Conservation (phyloP, 2,113 vertebrate species). For the Cardinalis cardinalis region DNA sequence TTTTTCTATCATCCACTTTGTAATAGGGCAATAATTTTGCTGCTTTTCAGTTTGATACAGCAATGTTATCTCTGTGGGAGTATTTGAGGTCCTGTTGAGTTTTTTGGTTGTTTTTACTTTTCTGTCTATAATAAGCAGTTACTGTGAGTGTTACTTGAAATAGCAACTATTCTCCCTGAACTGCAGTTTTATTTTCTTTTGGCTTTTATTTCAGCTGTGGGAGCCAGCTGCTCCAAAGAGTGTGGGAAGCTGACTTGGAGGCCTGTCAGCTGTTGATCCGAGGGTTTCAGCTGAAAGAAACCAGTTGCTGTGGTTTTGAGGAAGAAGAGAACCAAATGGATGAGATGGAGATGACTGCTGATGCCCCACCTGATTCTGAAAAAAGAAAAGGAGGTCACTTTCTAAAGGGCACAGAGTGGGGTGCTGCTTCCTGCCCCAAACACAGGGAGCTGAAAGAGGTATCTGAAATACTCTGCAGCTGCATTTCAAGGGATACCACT, state of each 20-base stretch:
- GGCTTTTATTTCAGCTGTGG: constrained; percentile 73
- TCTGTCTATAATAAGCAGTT: constrained; percentile 4
- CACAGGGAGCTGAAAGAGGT: constrained; percentile 82
- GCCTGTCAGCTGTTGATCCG: constrained; percentile 82
- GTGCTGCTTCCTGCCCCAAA: constrained; percentile 53
- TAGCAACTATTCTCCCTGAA: constrained; percentile 41
- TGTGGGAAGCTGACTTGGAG: constrained; percentile 89
- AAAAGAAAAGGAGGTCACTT: constrained; percentile 70
- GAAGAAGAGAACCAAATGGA: constrained; percentile 62
- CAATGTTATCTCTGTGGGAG: not conserved
- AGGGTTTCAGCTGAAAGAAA: constrained; percentile 75
- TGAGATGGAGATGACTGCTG: not conserved
- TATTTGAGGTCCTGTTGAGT: not conserved
- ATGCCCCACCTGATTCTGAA: constrained; percentile 8
- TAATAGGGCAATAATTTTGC: not conserved
- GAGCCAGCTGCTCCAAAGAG: constrained; percentile 77
- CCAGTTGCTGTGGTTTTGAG: constrained; percentile 55
- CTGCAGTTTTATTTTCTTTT: constrained; percentile 48
- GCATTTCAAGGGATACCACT: not conserved
- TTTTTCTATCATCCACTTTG: not conserved
- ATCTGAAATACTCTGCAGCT: constrained; percentile 8
- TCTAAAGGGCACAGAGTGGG: constrained; percentile 61
- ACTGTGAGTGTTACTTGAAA: constrained; percentile 33
- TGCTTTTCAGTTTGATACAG: not conserved
- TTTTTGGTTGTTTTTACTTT: not conserved